These are phyloP conservation scores for Euphonia xanthogaster DNA, from an alignment of 2,797 vertebrate species.

Conservation along the genomic window DNA sequence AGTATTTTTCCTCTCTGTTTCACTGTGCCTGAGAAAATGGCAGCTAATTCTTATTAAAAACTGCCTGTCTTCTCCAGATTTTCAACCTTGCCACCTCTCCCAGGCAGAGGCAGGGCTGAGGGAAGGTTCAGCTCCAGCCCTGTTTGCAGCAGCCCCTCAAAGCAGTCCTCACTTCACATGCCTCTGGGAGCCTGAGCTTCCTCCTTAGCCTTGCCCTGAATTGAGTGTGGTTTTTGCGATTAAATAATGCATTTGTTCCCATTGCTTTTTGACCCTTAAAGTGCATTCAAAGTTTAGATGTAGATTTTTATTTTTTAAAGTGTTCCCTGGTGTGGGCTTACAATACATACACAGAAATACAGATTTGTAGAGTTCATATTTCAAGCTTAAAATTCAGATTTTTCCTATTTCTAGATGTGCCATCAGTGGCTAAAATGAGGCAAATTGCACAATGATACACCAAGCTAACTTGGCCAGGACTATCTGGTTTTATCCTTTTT, in stretches of 20 bases:
- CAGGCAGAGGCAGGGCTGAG: not conserved
- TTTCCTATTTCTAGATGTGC: not conserved
- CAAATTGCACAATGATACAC: not conserved
- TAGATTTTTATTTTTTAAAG: slow-evolving; percentile 34
- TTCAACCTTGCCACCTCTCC: not conserved
- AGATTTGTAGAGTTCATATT: not conserved
- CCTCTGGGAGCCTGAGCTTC: slow-evolving; percentile 25
- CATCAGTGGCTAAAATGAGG: not conserved
- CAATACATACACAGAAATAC: not conserved
- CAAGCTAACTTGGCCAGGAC: not conserved
- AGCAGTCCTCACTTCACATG: not conserved
- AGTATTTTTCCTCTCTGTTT: not conserved
- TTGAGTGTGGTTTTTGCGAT: not conserved
- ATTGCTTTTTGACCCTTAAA: slow-evolving; percentile 39
- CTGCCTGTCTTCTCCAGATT: not conserved
- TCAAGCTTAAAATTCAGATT: slow-evolving; percentile 21
- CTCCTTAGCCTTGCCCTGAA: not conserved
- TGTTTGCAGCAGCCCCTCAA: not conserved
- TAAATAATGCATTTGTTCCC: slow-evolving; percentile 20
- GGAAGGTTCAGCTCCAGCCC: not conserved
- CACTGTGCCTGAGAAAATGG: not conserved
- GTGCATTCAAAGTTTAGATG: not conserved
- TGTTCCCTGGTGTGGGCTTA: not conserved
- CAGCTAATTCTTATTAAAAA: not conserved
- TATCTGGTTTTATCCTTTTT: not conserved